These are phyloP conservation scores for Bos javanicus DNA, from an alignment of 2,113 vertebrate species.

Conservation along the genomic window DNA sequence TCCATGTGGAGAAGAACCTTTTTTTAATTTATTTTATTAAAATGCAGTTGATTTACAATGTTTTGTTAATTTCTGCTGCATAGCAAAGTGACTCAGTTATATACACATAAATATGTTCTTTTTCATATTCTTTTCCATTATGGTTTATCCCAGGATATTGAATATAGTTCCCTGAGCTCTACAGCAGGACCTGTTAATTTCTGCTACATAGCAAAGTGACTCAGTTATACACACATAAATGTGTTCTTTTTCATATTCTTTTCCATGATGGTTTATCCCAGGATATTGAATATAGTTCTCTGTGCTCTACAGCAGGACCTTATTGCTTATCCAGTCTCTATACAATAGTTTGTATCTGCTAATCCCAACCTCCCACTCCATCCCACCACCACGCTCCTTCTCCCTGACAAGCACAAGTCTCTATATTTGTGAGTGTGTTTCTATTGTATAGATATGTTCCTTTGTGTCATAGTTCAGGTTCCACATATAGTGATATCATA, in stretches of 20 bases:
- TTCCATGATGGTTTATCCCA: neutral
- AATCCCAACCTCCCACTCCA: neutral
- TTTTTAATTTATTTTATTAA: neutral
- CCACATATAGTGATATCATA: neutral
- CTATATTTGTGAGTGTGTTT: neutral
- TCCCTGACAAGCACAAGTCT: neutral
- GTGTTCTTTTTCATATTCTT: neutral
- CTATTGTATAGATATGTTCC: neutral
- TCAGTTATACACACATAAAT: neutral
- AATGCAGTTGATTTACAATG: neutral
- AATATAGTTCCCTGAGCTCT: neutral
- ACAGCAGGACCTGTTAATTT: neutral
- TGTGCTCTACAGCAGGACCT: neutral
- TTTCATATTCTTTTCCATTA: neutral
- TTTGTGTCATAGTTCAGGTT: neutral
- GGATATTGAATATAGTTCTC: neutral
- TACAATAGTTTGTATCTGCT: neutral
- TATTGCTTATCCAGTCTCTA: neutral
- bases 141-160: neutral
- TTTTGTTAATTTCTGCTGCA: neutral
- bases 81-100: neutral
- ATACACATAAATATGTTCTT: neutral
- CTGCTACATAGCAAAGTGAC: neutral
- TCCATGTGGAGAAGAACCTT: neutral
- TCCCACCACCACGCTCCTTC: neutral